A percentile compares a stretch with the other conserved stretches of the same genome.
These are phyloP conservation scores for Rattus norvegicus DNA, from an alignment of 2,113 vertebrate genomes.

Conservation along the genomic window GRCr8 NC_086033.1:84244001-84244500, in stretches of 20 bases:
- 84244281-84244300: background rate
- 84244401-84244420: constrained; percentile 50
- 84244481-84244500: background rate
- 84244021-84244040: too few relatives aligned
- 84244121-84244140: too few relatives aligned
- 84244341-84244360: background rate
- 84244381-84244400: constrained; percentile 53
- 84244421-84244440: background rate
- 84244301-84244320: background rate
- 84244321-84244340: background rate
- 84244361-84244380: constrained; percentile 61
- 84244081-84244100: background rate
- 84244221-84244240: background rate
- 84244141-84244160: background rate
- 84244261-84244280: background rate
- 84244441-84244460: constrained; percentile 42
- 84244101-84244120: background rate
- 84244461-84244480: constrained; percentile 22
- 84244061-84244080: background rate
- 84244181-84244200: background rate
- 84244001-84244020: background rate
- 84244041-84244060: background rate
- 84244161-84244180: background rate
- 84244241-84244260: background rate
- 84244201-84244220: background rate